Percentiles rank a stretch among this genome's conserved stretches.
Conservation (phyloP, 2,797 vertebrate genomes). For the Lagodon rhomboides region DNA sequence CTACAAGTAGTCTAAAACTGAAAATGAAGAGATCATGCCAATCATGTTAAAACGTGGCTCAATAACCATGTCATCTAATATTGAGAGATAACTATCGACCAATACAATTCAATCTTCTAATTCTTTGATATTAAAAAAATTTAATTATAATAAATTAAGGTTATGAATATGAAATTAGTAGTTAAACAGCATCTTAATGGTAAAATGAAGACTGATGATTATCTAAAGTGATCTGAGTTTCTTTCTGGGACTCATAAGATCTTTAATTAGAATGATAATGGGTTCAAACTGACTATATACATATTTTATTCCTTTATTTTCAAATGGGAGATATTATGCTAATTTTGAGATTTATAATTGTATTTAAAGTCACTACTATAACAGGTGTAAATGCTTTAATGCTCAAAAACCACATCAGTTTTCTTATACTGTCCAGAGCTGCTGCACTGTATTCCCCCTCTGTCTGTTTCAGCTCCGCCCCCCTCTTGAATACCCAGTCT, state of each 20-base stretch:
- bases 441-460: no score
- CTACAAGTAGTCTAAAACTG: background rate
- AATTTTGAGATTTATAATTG: no score
- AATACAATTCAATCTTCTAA: no score
- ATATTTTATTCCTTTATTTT: background rate
- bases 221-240: background rate
- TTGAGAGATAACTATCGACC: background rate
- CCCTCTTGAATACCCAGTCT: no score
- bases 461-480: no score
- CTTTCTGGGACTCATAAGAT: background rate
- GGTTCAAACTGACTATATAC: background rate
- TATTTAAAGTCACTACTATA: no score
- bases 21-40: background rate
- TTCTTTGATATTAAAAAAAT: background rate
- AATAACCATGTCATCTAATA: background rate
- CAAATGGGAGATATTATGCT: no score
- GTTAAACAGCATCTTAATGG: background rate
- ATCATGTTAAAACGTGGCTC: background rate
- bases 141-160: no score
- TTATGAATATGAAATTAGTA: background rate
- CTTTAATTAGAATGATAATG: constrained; percentile 2
- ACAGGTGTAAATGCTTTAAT: no score
- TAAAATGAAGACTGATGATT: background rate
- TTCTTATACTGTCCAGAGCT: no score
- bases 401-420: no score